Conservation (phyloP, 2,113 vertebrate species). For the Periophthalmus modestus region DNA sequence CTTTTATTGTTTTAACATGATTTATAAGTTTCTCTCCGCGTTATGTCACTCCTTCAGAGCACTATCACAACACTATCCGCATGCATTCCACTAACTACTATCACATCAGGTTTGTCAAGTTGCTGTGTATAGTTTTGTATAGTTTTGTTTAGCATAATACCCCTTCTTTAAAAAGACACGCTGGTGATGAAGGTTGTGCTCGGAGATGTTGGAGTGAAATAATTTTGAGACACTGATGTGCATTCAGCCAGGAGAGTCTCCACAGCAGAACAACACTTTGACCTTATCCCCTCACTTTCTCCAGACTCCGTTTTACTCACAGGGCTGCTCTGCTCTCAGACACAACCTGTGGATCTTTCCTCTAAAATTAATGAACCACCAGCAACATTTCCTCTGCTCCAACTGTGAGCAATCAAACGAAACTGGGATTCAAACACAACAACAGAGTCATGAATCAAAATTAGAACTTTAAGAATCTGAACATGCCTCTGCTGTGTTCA, state of each 20-base stretch:
- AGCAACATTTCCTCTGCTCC: background rate
- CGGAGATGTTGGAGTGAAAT: background rate
- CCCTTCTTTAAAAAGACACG: background rate
- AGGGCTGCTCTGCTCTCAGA: background rate
- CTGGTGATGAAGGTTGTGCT: background rate
- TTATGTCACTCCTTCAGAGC: too few relatives aligned
- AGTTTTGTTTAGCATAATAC: too few relatives aligned
- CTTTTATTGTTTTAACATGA: too few relatives aligned
- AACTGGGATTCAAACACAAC: background rate
- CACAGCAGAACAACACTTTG: background rate
- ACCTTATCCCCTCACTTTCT: background rate
- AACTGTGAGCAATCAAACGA: slow-evolving; percentile 10
- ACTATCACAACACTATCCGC: too few relatives aligned
- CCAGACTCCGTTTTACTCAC: background rate
- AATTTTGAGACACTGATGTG: background rate
- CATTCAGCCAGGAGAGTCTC: background rate
- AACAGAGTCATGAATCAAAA: background rate
- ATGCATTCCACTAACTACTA: too few relatives aligned
- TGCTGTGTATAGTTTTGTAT: too few relatives aligned
- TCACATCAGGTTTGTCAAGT: too few relatives aligned
- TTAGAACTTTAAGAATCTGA: background rate
- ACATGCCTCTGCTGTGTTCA: background rate
- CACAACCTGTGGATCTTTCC: background rate
- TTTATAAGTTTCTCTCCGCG: too few relatives aligned
- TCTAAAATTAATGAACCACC: slow-evolving; percentile 6